Conservation (phyloP, 2,888 invertebrate species). For the Branchellion lobata region DNA sequence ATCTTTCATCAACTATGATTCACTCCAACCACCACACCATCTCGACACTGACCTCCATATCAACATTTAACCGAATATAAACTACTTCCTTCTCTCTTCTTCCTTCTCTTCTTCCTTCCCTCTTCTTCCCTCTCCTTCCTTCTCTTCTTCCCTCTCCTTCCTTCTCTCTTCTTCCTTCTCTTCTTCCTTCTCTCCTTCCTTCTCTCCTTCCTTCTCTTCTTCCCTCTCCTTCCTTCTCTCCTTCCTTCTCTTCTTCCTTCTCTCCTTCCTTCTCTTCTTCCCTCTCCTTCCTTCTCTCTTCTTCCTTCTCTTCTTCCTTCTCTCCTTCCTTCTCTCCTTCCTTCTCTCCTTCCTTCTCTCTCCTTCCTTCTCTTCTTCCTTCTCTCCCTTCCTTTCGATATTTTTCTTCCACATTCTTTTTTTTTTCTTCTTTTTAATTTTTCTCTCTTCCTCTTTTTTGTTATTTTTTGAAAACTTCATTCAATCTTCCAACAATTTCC, state of each 20-base stretch:
- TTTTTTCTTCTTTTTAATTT: constrained; percentile 33
- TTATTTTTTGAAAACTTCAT: constrained; percentile 37
- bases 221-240: constrained; percentile 41
- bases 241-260: constrained; percentile 20
- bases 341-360: constrained; percentile 36
- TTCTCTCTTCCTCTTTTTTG: constrained; percentile 45
- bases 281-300: background rate
- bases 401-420: too few relatives aligned
- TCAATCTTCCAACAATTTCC: too few relatives aligned
- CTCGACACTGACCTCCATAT: background rate
- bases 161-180: background rate
- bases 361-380: constrained; percentile 28
- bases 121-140: constrained; percentile 41
- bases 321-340: background rate
- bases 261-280: background rate
- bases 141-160: constrained; percentile 22
- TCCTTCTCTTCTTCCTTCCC: constrained; percentile 38
- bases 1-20: background rate
- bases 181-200: constrained; percentile 36
- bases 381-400: constrained; percentile 37
- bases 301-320: background rate
- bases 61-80: background rate
- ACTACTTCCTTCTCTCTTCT: background rate
- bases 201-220: constrained; percentile 23
- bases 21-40: background rate